A percentile compares a stretch with the other conserved stretches of the same genome.
Evolutionary conservation across 1,140 invertebrate genomes (phyloP).

Genomic region (Macrotrachela quadricornifera): DNA sequence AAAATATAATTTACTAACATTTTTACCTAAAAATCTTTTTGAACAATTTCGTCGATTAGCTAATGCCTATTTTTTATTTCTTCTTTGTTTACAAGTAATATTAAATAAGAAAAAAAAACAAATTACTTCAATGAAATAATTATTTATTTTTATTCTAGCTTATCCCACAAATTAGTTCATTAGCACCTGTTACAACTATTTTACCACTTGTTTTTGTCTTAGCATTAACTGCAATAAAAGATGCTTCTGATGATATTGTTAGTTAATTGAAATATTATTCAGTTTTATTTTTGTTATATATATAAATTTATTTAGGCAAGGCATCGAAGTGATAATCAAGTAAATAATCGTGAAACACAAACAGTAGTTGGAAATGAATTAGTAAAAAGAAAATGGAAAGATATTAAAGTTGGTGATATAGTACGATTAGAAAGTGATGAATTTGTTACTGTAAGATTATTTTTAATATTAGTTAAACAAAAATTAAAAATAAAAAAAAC

Average conservation of each 20-base stretch:
- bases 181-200: constrained; percentile 86
- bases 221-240: constrained; percentile 78
- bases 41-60: constrained; percentile 93
- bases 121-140: no score
- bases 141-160: constrained; percentile 46
- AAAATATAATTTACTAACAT: constrained; percentile 78
- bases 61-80: constrained; percentile 92
- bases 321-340: constrained; percentile 78
- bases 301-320: constrained; percentile 15
- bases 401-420: constrained; percentile 25
- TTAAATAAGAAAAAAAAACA: background rate
- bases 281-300: background rate
- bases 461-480: constrained; percentile 42
- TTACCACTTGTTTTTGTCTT: constrained; percentile 88
- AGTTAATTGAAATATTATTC: background rate
- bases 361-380: constrained; percentile 38
- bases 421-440: constrained; percentile 6
- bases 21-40: constrained; percentile 81
- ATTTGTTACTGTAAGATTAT: constrained; percentile 24
- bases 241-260: constrained; percentile 84
- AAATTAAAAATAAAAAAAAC: no score
- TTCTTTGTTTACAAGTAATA: constrained; percentile 67
- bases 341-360: constrained; percentile 53
- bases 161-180: constrained; percentile 85
- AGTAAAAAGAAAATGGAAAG: constrained; percentile 50